A percentile compares a stretch with the other conserved stretches of the same genome.
phyloP scores from a whole-genome alignment of 2,113 vertebrate genomes.

The Dolichallabes microphthalmus region DNA sequence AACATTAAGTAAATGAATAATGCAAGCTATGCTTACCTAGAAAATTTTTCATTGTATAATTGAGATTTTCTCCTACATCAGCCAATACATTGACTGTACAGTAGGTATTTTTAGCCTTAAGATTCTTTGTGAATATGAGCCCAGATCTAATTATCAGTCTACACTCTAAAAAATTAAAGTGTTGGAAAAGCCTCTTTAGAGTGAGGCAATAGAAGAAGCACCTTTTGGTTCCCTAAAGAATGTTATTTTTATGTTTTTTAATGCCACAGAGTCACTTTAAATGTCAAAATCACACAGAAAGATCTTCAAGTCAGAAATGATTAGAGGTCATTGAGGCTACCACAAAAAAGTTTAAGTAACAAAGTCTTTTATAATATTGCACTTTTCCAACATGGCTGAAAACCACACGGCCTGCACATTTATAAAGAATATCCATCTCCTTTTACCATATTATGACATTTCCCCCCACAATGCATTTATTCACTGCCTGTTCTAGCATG shows the following conservation, averaged over 20 bases:
- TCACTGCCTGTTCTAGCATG: background rate
- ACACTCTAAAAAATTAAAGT: background rate
- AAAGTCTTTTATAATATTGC: background rate
- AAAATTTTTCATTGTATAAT: background rate
- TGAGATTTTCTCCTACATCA: background rate
- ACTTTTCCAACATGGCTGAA: background rate
- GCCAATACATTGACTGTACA: no score
- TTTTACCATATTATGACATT: background rate
- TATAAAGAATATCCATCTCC: background rate
- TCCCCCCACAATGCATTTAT: slow-evolving; percentile 6
- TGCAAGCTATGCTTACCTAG: background rate
- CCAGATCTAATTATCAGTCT: background rate
- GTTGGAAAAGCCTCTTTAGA: background rate
- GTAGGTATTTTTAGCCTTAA: background rate
- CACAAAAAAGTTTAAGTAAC: background rate
- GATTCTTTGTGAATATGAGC: background rate
- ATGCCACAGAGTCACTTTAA: background rate
- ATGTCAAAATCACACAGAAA: background rate
- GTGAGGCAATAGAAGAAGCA: background rate
- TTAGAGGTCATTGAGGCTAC: background rate
- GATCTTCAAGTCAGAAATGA: background rate
- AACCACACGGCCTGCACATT: background rate
- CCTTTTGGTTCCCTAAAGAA: background rate
- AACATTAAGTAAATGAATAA: background rate
- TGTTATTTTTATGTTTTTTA: background rate